Base-by-base conservation (phyloP, 1,140 invertebrate species). In the Drosophila pseudoobscura region DNA sequence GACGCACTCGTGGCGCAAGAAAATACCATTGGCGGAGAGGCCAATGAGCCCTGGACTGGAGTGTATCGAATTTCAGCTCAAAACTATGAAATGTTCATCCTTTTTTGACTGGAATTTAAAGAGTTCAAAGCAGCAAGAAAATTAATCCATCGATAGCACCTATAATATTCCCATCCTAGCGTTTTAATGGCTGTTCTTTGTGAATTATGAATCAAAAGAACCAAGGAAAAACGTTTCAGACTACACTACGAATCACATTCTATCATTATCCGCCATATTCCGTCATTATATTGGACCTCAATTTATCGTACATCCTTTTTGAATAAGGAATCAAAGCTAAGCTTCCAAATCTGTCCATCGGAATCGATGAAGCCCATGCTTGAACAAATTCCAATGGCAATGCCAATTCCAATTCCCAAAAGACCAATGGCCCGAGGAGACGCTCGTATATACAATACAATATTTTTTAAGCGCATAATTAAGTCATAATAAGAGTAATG, bases 391-490 rank as follows among this genome's bases (percentile, higher is more conserved):
- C 43, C 26, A 24, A 41, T 22, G 0, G 22, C 54, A 46, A 73
- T n/a, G 17, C 26, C 47, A 29, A 44, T 54, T 24, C 53, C 44
- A n/a, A 56, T 64, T 22, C 17, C 41, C 31, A 31, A 60, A 51
- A 74, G 74, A 66, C 64, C 75, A 84, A 78, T 83, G 75, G 54
- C 78, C 77, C 50, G 72, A 66, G 29, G 35, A 64, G 65, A 57
- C 45, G 54, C 41, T 78, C 61, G 65, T 46, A 60, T 78, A 83
- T 79, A 75, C 58, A 73, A 44, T 39, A 39, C 35, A 39, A 51
- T 51, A 56, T 70, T 85, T 74, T 72, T 83, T 49, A 72, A 75
- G 75, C 84, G 75, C 84, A 88, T 88, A 88, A 88, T 88, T 88
- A 88, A 89, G 79, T 89, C 83, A 88, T 89, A 89, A 88, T 76